phyloP scores from a whole-genome alignment of 2,888 invertebrate species.

The Parnassius mnemosyne region DNA sequence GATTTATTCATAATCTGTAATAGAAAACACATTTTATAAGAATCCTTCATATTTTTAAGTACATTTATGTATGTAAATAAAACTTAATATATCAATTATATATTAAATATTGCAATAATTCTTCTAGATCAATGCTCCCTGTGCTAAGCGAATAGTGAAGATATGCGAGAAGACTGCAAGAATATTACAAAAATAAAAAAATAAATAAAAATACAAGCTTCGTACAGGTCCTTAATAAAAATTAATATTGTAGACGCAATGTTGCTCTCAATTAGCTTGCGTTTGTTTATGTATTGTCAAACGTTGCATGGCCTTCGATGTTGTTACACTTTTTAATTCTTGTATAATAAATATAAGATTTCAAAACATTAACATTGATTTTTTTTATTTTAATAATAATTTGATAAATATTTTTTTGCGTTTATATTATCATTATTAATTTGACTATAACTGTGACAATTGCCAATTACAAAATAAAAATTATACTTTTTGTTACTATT shows the following conservation, averaged over 20 bases:
- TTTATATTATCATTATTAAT: no score
- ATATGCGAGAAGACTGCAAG: slow-evolving; percentile 77
- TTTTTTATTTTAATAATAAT: no score
- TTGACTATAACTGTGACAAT: no score
- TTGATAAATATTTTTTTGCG: no score
- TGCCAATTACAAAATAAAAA: no score
- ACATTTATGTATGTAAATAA: neutral
- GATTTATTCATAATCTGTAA: no score
- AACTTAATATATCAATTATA: neutral
- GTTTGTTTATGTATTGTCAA: slow-evolving; percentile 28
- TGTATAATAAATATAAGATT: no score
- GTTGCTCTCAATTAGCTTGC: slow-evolving; percentile 33
- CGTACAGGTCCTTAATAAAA: slow-evolving; percentile 65
- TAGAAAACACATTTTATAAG: no score
- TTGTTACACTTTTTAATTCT: no score
- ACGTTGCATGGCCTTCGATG: slow-evolving; percentile 24
- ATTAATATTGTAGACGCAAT: slow-evolving; percentile 57
- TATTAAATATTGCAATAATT: slow-evolving; percentile 37
- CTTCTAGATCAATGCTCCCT: slow-evolving; percentile 89
- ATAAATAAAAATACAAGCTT: slow-evolving; percentile 45
- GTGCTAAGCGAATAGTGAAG: slow-evolving; percentile 88
- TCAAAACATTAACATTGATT: no score
- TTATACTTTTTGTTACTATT: no score
- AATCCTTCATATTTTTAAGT: no score
- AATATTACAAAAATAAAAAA: slow-evolving; percentile 50